Percentiles rank a stretch among this genome's conserved stretches.
Conservation (phyloP, 2,888 invertebrate genomes). For the Noctua fimbriata region DNA sequence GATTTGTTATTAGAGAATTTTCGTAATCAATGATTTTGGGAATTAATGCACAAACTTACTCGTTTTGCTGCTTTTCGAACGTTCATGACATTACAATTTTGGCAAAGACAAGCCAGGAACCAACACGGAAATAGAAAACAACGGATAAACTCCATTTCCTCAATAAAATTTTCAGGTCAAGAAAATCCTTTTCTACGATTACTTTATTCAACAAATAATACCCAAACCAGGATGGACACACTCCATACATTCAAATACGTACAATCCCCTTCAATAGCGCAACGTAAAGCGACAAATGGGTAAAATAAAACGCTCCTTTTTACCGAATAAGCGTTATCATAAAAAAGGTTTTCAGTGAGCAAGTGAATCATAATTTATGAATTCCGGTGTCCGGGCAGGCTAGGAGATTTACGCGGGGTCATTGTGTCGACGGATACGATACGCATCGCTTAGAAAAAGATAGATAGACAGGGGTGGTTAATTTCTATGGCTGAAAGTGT, state of each 20-base stretch:
- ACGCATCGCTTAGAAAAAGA: conserved; percentile 71
- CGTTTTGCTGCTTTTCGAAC: neutral
- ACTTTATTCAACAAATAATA: conserved; percentile 40
- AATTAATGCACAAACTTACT: neutral
- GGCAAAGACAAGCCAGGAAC: neutral
- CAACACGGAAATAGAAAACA: neutral
- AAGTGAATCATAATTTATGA: conserved; percentile 91
- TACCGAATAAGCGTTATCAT: conserved; percentile 89
- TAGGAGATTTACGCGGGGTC: conserved; percentile 89
- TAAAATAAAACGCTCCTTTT: conserved; percentile 87
- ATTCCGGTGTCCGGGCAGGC: conserved; percentile 86
- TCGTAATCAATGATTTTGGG: neutral
- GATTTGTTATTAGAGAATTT: neutral
- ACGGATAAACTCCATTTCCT: neutral
- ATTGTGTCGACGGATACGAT: conserved; percentile 85
- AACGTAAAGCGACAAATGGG: conserved; percentile 82
- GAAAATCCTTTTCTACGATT: conserved; percentile 22
- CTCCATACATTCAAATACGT: conserved; percentile 61
- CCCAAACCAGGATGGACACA: conserved; percentile 45
- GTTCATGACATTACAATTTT: neutral
- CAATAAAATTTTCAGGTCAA: neutral
- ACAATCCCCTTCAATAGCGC: conserved; percentile 72
- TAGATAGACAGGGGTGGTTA: conserved; percentile 54
- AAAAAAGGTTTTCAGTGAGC: conserved; percentile 90
- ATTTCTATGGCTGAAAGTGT: conserved; percentile 48